Conservation (phyloP, 2,888 invertebrate species). For the Lottia scabra region DNA sequence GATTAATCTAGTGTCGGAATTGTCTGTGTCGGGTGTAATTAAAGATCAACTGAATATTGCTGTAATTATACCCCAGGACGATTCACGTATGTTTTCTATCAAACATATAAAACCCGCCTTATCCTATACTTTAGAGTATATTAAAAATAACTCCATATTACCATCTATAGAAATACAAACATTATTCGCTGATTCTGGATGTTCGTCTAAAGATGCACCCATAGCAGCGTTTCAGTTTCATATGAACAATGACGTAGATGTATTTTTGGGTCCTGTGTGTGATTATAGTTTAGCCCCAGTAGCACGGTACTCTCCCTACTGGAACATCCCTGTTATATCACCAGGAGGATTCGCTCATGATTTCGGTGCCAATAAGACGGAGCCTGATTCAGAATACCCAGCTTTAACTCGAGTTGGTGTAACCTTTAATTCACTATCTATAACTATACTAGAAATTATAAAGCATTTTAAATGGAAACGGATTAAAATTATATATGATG, state of each 20-base stretch:
- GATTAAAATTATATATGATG: neutral
- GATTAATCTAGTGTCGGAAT: too few relatives aligned
- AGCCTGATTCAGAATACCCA: neutral
- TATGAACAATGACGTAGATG: neutral
- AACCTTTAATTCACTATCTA: neutral
- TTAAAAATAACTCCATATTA: neutral
- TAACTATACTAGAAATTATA: neutral
- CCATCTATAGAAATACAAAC: neutral
- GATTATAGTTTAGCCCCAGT: neutral
- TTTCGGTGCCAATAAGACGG: neutral
- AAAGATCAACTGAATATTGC: neutral
- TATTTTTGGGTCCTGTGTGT: neutral
- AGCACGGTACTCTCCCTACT: neutral
- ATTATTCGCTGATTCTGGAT: neutral
- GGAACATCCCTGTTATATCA: neutral
- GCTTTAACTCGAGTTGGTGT: neutral
- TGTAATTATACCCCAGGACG: neutral
- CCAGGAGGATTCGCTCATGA: neutral
- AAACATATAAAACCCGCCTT: slow-evolving; percentile 1
- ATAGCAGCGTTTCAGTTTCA: neutral
- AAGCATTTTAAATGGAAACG: neutral
- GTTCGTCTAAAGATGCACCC: slow-evolving; percentile 1
- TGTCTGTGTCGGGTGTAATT: too few relatives aligned
- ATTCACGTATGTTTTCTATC: neutral
- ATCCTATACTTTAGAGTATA: neutral